Percentiles rank a stretch among this genome's conserved stretches.
Evolutionary conservation across 2,888 invertebrate genomes (phyloP).

Genomic region (Melanotus villosus): DNA sequence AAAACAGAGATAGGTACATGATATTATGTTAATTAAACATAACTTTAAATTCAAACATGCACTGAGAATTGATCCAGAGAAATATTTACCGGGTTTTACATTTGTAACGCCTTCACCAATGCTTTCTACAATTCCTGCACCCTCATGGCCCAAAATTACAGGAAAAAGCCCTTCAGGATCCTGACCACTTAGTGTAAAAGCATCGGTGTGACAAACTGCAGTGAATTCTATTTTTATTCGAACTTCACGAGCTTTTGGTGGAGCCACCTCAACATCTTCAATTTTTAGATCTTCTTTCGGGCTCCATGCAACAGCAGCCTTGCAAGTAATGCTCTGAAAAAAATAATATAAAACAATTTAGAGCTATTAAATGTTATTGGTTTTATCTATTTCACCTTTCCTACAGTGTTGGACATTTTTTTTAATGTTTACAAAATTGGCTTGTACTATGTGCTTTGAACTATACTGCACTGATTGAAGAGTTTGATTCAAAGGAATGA

Average conservation of each 20-base stretch:
- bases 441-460: too few species aligned
- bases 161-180: conserved; percentile 96
- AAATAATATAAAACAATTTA: neutral
- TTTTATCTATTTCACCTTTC: neutral
- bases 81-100: conserved; percentile 86
- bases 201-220: conserved; percentile 94
- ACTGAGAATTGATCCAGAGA: too few species aligned
- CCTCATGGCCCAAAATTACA: conserved; percentile 96
- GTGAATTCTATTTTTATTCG: conserved; percentile 85
- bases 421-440: too few species aligned
- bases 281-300: conserved; percentile 90
- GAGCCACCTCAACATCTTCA: conserved; percentile 94
- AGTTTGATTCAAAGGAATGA: too few species aligned
- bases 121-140: conserved; percentile 96
- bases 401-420: too few species aligned
- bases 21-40: too few species aligned
- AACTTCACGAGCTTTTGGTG: conserved; percentile 95
- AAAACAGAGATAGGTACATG: too few species aligned
- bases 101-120: conserved; percentile 92
- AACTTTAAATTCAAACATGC: too few species aligned
- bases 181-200: conserved; percentile 88
- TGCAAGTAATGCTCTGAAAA: conserved; percentile 80
- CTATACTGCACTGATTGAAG: too few species aligned
- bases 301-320: conserved; percentile 97
- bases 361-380: too few species aligned